Base-by-base conservation (phyloP, 2,113 vertebrate species). In the Lampris incognitus region DNA sequence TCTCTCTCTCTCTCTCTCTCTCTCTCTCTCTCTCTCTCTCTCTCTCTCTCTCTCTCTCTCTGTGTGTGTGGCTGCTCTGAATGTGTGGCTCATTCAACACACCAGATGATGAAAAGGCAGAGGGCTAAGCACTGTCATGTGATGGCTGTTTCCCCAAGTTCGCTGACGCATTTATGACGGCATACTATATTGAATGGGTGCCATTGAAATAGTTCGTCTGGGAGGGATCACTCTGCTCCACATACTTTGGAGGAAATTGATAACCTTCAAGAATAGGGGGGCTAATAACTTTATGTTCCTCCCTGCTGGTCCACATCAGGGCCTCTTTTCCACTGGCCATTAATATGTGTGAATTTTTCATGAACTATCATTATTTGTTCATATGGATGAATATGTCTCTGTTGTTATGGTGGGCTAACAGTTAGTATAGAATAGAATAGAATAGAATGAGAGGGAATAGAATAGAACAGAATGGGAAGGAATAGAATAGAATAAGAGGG, bases 111-210 rank as follows among this genome's bases (percentile, higher is more conserved):
- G 24, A 89, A 70, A 80, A 68, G 72, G 41, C 39, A 5, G 74
- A 69, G 66, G 66, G 81, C 79, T 74, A 56, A 86, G 85, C 82
- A 1, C 63, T 2, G 82, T 87, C 93, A 93, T 93, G 91, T 94
- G 93, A 94, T 88, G 73, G 74, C 66, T 65, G 56, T 65, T 87
- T 85, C 66, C 68, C 76, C 56, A 55, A 86, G 81, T 85, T 67
- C 76, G 78, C 78, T 93, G 90, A 92, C 83, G 89, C 89, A 91
- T 71, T 85, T 81, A 78, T 89, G 91, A 91, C 78, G 64, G 88
- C 83, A 86, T 63, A 42, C 0, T 2, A 10, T 44, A 41, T 58
- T 94, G 82, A 94, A 94, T 88, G 69, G 81, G 49, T 0, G 68
- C 81, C 84, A 90, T 92, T 92, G 79, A 83, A 69, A 92, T 51